phyloP scores from a whole-genome alignment of 1,140 invertebrate species.

The Prorops nasuta region DNA sequence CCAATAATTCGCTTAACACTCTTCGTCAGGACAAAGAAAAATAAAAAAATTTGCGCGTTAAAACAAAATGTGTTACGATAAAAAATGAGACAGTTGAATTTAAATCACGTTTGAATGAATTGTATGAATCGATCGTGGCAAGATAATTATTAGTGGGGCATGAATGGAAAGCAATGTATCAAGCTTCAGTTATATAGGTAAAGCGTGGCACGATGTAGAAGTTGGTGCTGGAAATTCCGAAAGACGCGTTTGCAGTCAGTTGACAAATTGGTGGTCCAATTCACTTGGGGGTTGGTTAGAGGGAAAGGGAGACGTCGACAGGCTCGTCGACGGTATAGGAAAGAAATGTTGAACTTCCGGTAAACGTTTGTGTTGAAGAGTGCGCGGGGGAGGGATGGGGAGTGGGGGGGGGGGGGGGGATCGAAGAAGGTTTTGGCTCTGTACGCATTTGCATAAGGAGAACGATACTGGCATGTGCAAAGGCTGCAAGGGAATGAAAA shows the following conservation, averaged over 20 bases:
- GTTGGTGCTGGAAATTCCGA: slow-evolving; percentile 30
- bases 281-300: slow-evolving; percentile 29
- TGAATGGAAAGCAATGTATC: too few relatives aligned
- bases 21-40: too few relatives aligned
- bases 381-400: too few relatives aligned
- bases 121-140: too few relatives aligned
- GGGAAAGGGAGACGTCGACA: not conserved
- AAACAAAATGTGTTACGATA: too few relatives aligned
- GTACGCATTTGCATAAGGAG: slow-evolving; percentile 30
- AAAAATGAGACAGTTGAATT: too few relatives aligned
- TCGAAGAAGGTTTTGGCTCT: slow-evolving; percentile 1
- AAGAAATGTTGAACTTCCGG: slow-evolving; percentile 15
- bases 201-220: too few relatives aligned
- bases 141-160: slow-evolving; percentile 2
- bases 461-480: slow-evolving; percentile 25
- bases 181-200: too few relatives aligned
- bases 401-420: not conserved
- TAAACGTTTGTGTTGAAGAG: too few relatives aligned
- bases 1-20: too few relatives aligned
- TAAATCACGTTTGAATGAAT: too few relatives aligned
- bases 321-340: not conserved
- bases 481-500: slow-evolving; percentile 1
- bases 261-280: slow-evolving; percentile 32
- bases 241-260: slow-evolving; percentile 15
- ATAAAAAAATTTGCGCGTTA: too few relatives aligned